Conservation (phyloP, 1,140 invertebrate species). For the Matsumurasca onukii region DNA sequence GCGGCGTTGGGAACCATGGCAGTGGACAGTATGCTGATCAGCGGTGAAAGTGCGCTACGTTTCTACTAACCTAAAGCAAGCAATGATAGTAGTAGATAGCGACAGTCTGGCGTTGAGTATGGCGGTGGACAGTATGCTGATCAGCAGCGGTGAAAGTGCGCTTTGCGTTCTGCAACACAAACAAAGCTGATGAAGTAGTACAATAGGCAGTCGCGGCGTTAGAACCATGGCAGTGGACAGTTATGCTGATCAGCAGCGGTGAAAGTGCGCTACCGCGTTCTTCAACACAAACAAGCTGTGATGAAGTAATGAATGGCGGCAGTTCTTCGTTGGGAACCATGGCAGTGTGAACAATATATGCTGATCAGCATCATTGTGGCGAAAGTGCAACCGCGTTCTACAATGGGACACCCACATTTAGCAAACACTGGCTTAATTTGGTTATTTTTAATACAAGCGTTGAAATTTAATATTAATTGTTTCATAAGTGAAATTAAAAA, state of each 20-base stretch:
- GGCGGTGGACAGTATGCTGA: slow-evolving; percentile 72
- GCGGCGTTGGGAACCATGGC: slow-evolving; percentile 74
- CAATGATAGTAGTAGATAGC: slow-evolving; percentile 98
- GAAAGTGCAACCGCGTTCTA: too few species aligned
- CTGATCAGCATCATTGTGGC: too few species aligned
- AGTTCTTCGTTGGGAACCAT: slow-evolving; percentile 76
- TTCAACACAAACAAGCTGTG: slow-evolving; percentile 87
- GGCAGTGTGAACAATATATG: slow-evolving; percentile 67
- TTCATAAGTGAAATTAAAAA: too few species aligned
- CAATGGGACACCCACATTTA: too few species aligned
- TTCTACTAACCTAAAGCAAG: slow-evolving; percentile 88
- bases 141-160: slow-evolving; percentile 84
- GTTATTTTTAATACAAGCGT: too few species aligned
- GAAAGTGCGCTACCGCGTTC: too few species aligned
- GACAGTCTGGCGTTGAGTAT: slow-evolving; percentile 75
- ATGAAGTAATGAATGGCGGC: slow-evolving; percentile 98
- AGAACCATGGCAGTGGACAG: slow-evolving; percentile 69
- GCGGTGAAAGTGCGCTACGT: slow-evolving; percentile 90
- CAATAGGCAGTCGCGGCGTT: slow-evolving; percentile 81
- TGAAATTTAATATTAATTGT: too few species aligned
- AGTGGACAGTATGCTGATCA: slow-evolving; percentile 75
- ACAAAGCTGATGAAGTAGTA: slow-evolving; percentile 97
- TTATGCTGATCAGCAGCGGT: slow-evolving; percentile 78
- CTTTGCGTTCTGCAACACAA: slow-evolving; percentile 92
- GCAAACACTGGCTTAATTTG: too few species aligned